phyloP scores from a whole-genome alignment of 2,113 vertebrate genomes.

The Elephas maximus region DNA sequence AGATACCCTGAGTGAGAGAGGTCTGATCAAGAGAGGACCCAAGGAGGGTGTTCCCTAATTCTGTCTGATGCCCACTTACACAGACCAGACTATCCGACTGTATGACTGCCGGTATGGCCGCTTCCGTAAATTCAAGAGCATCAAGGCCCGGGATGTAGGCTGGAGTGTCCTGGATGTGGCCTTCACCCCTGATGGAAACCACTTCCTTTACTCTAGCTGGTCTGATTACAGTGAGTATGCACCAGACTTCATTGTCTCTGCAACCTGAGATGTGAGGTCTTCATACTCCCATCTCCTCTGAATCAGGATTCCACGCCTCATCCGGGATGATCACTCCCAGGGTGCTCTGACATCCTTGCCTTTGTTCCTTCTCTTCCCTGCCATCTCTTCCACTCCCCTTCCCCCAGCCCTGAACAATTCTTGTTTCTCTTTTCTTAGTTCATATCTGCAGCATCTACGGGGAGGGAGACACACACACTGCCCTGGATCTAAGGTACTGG shows the following conservation, averaged over 20 bases:
- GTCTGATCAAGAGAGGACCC: neutral
- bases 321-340: neutral
- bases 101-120: conserved; percentile 93
- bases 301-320: neutral
- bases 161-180: conserved; percentile 96
- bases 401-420: conserved; percentile 7
- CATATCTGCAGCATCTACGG: conserved; percentile 96
- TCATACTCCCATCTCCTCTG: neutral
- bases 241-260: neutral
- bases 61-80: conserved; percentile 3
- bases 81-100: conserved; percentile 95
- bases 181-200: conserved; percentile 93
- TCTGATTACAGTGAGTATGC: conserved; percentile 93
- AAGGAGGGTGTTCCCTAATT: conserved; percentile 17
- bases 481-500: conserved; percentile 94
- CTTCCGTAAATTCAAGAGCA: conserved; percentile 91
- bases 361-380: neutral
- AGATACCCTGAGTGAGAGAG: neutral
- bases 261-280: neutral
- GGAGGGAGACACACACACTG: conserved; percentile 94
- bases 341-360: neutral
- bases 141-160: conserved; percentile 95
- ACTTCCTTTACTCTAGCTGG: conserved; percentile 97
- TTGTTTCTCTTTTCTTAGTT: conserved; percentile 88
- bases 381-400: neutral